Conservation (phyloP, 2,888 invertebrate species). For the Aplocera efformata region DNA sequence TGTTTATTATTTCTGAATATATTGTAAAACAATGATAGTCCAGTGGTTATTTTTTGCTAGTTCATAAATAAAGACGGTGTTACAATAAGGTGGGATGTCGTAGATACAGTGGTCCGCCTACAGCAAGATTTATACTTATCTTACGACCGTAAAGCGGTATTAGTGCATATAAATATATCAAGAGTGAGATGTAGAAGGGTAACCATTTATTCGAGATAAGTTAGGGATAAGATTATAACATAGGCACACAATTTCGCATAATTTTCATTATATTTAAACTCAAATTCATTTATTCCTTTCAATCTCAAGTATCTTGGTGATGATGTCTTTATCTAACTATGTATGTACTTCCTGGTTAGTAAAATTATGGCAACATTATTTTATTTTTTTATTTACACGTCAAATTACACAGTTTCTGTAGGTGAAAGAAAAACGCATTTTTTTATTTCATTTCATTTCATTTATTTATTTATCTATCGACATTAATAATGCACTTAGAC, state of each 20-base stretch:
- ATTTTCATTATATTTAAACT: too few relatives aligned
- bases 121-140: conserved; percentile 68
- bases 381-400: too few relatives aligned
- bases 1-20: conserved; percentile 12
- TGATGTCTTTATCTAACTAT: too few relatives aligned
- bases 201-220: conserved; percentile 19
- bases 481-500: too few relatives aligned
- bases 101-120: conserved; percentile 55
- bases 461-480: too few relatives aligned
- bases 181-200: conserved; percentile 44
- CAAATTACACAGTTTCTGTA: too few relatives aligned
- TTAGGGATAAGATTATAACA: conserved; percentile 1
- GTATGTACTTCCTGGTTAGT: too few relatives aligned
- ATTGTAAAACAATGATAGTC: conserved; percentile 34
- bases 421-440: too few relatives aligned
- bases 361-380: too few relatives aligned
- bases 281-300: too few relatives aligned
- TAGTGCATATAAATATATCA: conserved; percentile 74
- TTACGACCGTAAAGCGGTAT: conserved; percentile 63
- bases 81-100: conserved; percentile 59
- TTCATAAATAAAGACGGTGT: conserved; percentile 58
- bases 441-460: too few relatives aligned
- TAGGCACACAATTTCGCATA: not conserved
- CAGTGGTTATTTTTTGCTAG: conserved; percentile 42
- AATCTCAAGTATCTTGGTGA: too few relatives aligned